Evolutionary conservation across 2,113 vertebrate genomes (phyloP).

Genomic region (Anguilla rostrata): DNA sequence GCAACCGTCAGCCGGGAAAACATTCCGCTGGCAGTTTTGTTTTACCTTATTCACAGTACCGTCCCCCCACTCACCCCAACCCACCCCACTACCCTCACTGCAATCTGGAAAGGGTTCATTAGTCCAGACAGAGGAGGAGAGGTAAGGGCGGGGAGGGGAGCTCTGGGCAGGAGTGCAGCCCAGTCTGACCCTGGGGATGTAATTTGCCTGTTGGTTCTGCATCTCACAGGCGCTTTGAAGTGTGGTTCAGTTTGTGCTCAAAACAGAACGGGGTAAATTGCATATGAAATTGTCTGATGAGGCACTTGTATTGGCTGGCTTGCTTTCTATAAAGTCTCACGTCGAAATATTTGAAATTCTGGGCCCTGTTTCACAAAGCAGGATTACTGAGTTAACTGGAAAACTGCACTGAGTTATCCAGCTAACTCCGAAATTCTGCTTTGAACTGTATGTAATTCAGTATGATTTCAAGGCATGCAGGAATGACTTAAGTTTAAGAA

Average conservation of each 20-base stretch:
- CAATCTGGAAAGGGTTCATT: constrained; percentile 16
- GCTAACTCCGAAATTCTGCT: no score
- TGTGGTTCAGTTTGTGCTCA: not conserved
- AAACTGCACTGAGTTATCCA: no score
- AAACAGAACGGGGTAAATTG: not conserved
- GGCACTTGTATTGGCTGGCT: not conserved
- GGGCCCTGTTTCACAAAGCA: no score
- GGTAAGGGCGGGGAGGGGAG: not conserved
- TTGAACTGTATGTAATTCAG: not conserved
- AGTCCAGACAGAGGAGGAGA: constrained; percentile 4
- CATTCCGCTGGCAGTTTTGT: constrained; percentile 24
- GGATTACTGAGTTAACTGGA: no score
- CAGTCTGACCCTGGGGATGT: not conserved
- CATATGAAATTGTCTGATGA: not conserved
- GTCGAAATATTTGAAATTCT: not conserved
- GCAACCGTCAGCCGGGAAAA: constrained; percentile 55
- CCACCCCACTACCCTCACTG: constrained; percentile 41
- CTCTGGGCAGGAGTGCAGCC: not conserved
- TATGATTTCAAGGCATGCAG: not conserved
- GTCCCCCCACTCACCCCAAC: not conserved
- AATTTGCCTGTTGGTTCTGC: constrained; percentile 4
- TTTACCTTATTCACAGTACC: constrained; percentile 37
- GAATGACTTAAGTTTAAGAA: not conserved
- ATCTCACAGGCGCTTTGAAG: not conserved
- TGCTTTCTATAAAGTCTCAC: not conserved